phyloP scores from a whole-genome alignment of 30 jellyfish, hydroid and myxozoan genomes.

The Calvadosia cruxmelitensis region DNA sequence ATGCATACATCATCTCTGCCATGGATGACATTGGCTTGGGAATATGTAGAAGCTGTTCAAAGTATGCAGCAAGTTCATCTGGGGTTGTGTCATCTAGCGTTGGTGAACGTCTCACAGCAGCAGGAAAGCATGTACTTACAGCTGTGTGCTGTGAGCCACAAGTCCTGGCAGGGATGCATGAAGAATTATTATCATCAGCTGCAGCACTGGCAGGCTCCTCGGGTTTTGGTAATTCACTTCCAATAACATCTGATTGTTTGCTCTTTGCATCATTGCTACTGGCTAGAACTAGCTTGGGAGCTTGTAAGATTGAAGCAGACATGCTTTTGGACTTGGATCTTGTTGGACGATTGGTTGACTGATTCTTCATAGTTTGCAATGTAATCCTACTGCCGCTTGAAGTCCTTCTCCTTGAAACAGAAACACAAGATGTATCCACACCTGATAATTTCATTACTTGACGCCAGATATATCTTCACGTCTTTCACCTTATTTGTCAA shows the following conservation, averaged over 20 bases:
- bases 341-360: too few species aligned
- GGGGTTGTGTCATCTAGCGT: slow-evolving; percentile 42
- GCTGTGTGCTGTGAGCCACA: background rate
- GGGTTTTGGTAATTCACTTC: background rate
- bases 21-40: slow-evolving; percentile 98
- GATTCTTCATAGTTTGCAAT: too few species aligned
- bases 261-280: background rate
- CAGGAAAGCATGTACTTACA: background rate
- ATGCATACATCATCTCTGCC: slow-evolving; percentile 99
- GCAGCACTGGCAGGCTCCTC: background rate
- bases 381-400: too few species aligned
- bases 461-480: too few species aligned
- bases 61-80: slow-evolving; percentile 74
- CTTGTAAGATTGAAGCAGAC: background rate
- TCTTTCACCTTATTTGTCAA: too few species aligned
- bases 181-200: too few species aligned
- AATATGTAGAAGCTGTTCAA: slow-evolving; percentile 59
- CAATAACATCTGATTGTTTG: background rate
- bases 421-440: too few species aligned
- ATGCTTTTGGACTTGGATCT: too few species aligned
- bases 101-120: background rate
- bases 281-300: background rate
- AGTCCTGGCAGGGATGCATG: background rate
- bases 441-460: too few species aligned
- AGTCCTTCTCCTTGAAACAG: too few species aligned